Evolutionary conservation across 1,140 invertebrate species (phyloP).

Genomic region (Trachymyrmex septentrionalis): DNA sequence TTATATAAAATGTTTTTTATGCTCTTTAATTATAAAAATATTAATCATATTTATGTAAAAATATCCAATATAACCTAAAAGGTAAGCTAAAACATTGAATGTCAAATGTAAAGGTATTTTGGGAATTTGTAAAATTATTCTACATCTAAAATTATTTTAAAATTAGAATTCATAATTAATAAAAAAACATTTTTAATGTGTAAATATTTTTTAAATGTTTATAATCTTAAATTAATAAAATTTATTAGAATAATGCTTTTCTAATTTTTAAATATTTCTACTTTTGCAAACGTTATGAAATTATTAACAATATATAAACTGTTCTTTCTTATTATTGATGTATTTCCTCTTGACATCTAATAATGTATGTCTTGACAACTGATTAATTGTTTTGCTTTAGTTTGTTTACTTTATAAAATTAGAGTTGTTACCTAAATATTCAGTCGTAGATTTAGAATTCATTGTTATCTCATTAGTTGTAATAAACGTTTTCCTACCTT

Average conservation of each 20-base stretch:
- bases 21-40: not conserved
- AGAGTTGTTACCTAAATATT: not conserved
- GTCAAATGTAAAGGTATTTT: no score
- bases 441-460: not conserved
- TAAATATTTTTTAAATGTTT: not conserved
- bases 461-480: not conserved
- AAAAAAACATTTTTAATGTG: no score
- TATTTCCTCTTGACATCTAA: not conserved
- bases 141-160: no score
- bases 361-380: not conserved
- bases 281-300: not conserved
- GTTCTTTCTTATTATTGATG: not conserved
- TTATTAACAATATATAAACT: not conserved
- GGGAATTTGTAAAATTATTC: no score
- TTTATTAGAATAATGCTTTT: not conserved
- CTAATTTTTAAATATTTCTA: not conserved
- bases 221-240: not conserved
- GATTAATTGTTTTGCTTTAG: not conserved
- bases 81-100: no score
- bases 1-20: not conserved
- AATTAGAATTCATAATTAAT: no score
- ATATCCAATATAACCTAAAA: no score
- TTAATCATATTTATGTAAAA: not conserved
- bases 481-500: no score
- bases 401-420: not conserved